Evolutionary conservation across 2,797 vertebrate genomes (phyloP), one percentile per base, ranked within the genome.

Genomic region (Macrochelys suwanniensis): DNA sequence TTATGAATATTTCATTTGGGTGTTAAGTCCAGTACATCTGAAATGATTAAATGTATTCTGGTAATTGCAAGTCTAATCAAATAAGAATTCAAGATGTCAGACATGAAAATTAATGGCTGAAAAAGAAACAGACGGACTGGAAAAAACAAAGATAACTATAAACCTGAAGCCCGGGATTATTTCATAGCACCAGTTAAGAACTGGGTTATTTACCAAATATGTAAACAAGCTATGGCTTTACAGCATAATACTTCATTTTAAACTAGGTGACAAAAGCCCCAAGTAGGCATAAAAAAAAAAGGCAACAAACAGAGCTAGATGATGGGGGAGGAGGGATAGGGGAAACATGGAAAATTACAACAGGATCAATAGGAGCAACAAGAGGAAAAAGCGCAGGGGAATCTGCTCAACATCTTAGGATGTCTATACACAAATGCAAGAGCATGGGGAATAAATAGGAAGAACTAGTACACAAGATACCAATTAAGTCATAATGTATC

Each of bases 41-140:
- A 1, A 80, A 65, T 1, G 53, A 83, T 7, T 33, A 53, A 16
- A 33, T 0, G 0, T 1, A 4, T 8, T 83, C 45, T 87, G 1
- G 0, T 68, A 6, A 0, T 13, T 61, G 16, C 13, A 68, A 0
- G 0, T 42, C 61, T 1, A 0, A 54, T 74, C 89, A 84, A 89
- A 85, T 85, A 37, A 2, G 25, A 26, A 25, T 88, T 6, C 28
- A 21, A n/a, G 37, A 51, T 13, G 26, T 0, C 42, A 45, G 45
- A 80, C 53, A 84, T 77, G 42, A 13, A 16, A n/a, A 87, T 76
- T 45, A 77, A 77, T 49, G 25, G 45, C 45, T 49, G 26, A 31
- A 49, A 28, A 31, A 13, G 74, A 17, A 49, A 49, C 25, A 42
- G 68, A 42, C 23, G 21, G 21, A 37, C n/a, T 37, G 37, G 68